Percentiles rank a stretch among this genome's conserved stretches.
These are phyloP conservation scores for Hyppa rectilinea DNA, from an alignment of 2,888 invertebrate species.

Conservation along the genomic window DNA sequence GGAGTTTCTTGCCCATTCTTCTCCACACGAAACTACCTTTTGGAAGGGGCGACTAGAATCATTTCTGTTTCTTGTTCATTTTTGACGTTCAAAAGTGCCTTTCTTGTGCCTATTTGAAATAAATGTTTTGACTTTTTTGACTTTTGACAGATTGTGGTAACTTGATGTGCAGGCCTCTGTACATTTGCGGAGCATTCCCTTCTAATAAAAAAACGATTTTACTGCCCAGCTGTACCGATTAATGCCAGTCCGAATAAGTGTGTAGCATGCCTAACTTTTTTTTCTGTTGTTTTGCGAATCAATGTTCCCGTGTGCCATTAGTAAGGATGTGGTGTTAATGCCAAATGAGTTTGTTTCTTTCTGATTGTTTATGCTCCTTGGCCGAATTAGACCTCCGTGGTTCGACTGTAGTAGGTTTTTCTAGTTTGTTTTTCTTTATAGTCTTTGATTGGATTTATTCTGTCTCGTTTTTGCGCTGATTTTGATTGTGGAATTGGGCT, in stretches of 20 bases:
- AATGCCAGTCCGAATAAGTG: not conserved
- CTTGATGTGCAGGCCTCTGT: no score
- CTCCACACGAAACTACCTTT: no score
- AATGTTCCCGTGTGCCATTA: slow-evolving; percentile 80
- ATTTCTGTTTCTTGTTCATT: no score
- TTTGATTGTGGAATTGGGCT: slow-evolving; percentile 40
- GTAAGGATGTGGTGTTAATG: slow-evolving; percentile 72
- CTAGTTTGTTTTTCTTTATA: slow-evolving; percentile 56
- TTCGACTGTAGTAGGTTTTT: slow-evolving; percentile 47
- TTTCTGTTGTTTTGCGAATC: slow-evolving; percentile 78
- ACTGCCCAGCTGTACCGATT: not conserved
- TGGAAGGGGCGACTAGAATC: no score
- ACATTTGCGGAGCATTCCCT: no score
- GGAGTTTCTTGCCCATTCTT: no score
- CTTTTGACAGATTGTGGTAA: no score
- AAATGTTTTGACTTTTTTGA: no score
- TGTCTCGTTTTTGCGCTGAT: slow-evolving; percentile 55
- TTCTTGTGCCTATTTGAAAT: no score
- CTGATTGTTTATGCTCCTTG: slow-evolving; percentile 74
- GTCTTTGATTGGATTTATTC: slow-evolving; percentile 55
- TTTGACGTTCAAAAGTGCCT: no score
- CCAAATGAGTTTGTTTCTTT: slow-evolving; percentile 78
- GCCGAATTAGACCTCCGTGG: slow-evolving; percentile 68
- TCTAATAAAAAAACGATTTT: not conserved
- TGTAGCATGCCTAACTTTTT: slow-evolving; percentile 71